Evolutionary conservation across 2,797 vertebrate genomes (phyloP), one percentile per base, ranked within the genome.

Genomic region (Thripadectes ignobilis): DNA sequence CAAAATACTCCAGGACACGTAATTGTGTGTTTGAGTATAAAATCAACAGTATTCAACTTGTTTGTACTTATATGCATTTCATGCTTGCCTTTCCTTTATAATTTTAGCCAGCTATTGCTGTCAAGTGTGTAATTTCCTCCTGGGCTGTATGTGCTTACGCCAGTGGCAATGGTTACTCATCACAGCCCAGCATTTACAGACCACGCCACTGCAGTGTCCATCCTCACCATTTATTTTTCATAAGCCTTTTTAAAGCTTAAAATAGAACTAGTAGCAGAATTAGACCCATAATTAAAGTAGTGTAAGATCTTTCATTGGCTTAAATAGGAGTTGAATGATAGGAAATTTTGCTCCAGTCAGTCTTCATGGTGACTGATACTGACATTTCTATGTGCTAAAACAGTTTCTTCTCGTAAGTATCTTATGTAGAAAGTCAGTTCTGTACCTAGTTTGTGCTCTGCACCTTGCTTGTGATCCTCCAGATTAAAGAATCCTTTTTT

Each of bases 61-160:
- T 97, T 97, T 95, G 92, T 94, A 97, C 96, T 97, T 96, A 97
- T 85, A 94, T 79, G 81, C 91, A 83, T 92, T 96, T 92, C 94
- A 96, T 94, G 95, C 92, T 96, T 92, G 92, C 79, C 89, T 85
- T 94, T 94, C 85, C 96, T 97, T 96, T 97, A 93, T 96, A 97
- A 98, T 98, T 98, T 97, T 89, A 96, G 96, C 95, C 91, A 96
- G 97, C 93, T 92, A 76, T 89, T 92, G 95, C 98, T 95, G 94
- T 96, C 96, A 94, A 96, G 94, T 94, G 74, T 98, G 95, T 98
- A 95, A 98, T 98, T 98, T 98, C 96, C 98, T 97, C 95, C 91
- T 86, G 94, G 97, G 97, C 96, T 98, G 95, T 96, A 98, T 97
- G 97, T 98, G 97, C 88, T 92, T 90, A 94, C 21, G 49, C 94